phyloP scores from a whole-genome alignment of 2,888 invertebrate genomes.

The Pimpla rufipes region DNA sequence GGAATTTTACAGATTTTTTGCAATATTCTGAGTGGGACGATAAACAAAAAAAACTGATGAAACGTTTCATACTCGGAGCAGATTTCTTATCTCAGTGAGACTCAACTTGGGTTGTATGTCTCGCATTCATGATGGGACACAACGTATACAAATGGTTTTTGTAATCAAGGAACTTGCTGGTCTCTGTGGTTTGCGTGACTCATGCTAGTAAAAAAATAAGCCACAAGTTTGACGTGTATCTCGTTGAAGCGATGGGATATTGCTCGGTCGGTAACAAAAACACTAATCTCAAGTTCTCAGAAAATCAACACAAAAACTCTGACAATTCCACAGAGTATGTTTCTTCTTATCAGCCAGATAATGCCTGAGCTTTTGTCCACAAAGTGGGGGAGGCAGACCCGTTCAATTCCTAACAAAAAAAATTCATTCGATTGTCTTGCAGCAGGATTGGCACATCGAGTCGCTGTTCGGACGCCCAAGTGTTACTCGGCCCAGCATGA shows the following conservation, averaged over 20 bases:
- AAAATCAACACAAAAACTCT: no score
- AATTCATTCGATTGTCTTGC: conserved; percentile 43
- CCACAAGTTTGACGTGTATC: neutral
- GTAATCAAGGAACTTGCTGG: neutral
- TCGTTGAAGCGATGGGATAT: no score
- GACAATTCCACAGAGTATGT: no score
- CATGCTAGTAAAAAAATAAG: neutral
- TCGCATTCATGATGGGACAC: neutral
- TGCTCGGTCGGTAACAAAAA: no score
- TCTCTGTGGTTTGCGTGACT: neutral
- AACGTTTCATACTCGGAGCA: neutral
- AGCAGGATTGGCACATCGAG: conserved; percentile 72
- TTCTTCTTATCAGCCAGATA: no score
- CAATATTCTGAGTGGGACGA: neutral
- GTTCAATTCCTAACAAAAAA: no score
- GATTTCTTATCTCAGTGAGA: neutral
- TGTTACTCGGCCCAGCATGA: conserved; percentile 82
- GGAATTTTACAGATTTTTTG: neutral
- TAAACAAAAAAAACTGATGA: neutral
- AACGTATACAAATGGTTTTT: conserved; percentile 7
- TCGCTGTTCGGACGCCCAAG: conserved; percentile 76
- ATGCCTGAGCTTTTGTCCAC: no score
- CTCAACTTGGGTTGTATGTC: neutral
- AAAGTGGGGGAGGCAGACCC: no score
- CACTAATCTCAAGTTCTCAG: no score